Base-by-base conservation (phyloP, 2,113 vertebrate species). In the Capra hircus region DNA sequence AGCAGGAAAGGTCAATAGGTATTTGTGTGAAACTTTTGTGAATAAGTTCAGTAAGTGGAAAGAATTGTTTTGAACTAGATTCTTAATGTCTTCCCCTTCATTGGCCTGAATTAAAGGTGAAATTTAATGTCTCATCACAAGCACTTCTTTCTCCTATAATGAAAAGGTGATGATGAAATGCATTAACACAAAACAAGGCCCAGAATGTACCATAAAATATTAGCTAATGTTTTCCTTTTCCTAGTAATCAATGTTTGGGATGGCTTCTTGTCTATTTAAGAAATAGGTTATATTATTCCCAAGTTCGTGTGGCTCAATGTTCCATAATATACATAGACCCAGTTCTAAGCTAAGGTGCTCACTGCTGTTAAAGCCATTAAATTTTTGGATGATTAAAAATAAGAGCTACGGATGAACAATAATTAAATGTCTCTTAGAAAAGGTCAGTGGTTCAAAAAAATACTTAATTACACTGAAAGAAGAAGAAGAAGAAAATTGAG, bases 371-470 rank as follows among this genome's bases (percentile, higher is more conserved):
- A 93, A 92, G 13, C 2, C 40, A 71, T 92, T 92, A 71, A 25
- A 40, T 59, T 83, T 92, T 86, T 71, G 2, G 3, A 67, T 93
- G 17, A 96, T 88, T 97, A 67, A 95, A 97, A 96, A 91, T 52
- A 91, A 95, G 67, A 90, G 2, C 28, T 90, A 95, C 57, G 50
- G 74, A 96, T 83, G 95, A 94, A 78, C 6, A 95, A 77, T 95
- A 96, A 88, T 95, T 93, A 91, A 97, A 55, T 57, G 8, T 36
- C 74, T 96, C 59, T 95, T 92, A 74, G 88, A 33, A 96, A 95
- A 97, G 81, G 95, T 96, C 94, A 96, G 23, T 86, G 43, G 21
- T 88, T 82, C 4, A 92, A 92, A 62, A 45, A 97, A 97, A 97
- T 90, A 50, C 92, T 98, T 97, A 91, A 96, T 96, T 88, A 89